A percentile compares a stretch with the other conserved stretches of the same genome.
Conservation (phyloP, 2,113 vertebrate species). For the Herpailurus yagouaroundi region DNA sequence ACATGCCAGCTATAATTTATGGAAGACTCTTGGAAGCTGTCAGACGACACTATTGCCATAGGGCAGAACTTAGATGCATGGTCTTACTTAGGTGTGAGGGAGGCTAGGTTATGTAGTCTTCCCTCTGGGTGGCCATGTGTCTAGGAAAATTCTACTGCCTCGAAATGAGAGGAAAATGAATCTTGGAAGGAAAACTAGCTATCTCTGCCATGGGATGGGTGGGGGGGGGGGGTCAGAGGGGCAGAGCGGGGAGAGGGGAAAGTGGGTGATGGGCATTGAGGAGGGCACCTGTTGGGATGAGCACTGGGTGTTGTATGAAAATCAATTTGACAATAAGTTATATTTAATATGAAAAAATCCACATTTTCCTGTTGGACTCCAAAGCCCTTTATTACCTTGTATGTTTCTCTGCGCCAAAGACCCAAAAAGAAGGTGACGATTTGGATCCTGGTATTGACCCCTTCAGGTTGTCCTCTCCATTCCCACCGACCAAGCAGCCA, state of each 20-base stretch:
- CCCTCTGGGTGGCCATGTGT: background rate
- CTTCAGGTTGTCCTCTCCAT: background rate
- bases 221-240: background rate
- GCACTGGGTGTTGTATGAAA: no score
- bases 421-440: background rate
- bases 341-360: background rate
- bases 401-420: background rate
- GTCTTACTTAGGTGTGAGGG: background rate
- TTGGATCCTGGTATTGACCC: background rate
- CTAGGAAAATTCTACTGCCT: background rate
- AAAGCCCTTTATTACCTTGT: background rate
- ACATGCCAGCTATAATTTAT: background rate
- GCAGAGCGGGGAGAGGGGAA: background rate
- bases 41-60: background rate
- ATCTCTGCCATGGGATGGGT: background rate
- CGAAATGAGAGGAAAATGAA: background rate
- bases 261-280: no score
- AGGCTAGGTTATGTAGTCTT: background rate
- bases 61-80: background rate
- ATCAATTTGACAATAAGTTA: no score
- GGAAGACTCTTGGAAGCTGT: background rate
- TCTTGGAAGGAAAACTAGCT: background rate
- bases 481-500: background rate
- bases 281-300: no score
- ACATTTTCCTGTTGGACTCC: background rate